Base-by-base conservation (phyloP, 1,140 invertebrate genomes). In the Brachionus sp. region DNA sequence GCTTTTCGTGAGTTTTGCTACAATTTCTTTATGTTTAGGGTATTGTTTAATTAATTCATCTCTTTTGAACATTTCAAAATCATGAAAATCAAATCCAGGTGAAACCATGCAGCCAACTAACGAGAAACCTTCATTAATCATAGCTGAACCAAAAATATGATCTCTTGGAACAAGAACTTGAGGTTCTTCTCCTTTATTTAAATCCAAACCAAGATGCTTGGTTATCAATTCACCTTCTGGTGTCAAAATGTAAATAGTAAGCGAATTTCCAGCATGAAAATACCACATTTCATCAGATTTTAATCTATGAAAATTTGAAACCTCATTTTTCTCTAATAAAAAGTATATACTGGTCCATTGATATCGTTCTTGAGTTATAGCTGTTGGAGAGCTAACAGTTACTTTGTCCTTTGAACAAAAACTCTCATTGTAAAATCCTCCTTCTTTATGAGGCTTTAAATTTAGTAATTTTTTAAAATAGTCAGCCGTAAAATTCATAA, bases 61-160 rank as follows among this genome's bases (percentile, higher is more conserved):
- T 33, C 66, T 35, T 70, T 70, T 42, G 66, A 70, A 35, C n/a
- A 70, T 25, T 53, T 53, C 50, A 53, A 53, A 53, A 53, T 53
- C 50, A n/a, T 53, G 12, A 53, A 23, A 53, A 53, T 53, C 50
- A 53, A 53, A 53, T 53, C 50, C 50, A 53, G 50, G 50, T 16
- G 50, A 53, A 53, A 53, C 50, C 50, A 53, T 53, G 50, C 50
- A 53, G 12, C 50, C 50, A 53, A 53, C 50, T n/a, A 53, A 16
- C n/a, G 50, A 23, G n/a, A 53, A 53, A 23, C 50, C 50, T 6
- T 53, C 50, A 23, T 16, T n/a, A 53, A 16, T 53, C 50, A 53
- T 53, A 53, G 50, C 12, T 16, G 50, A 53, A 53, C 50, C 50
- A 16, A 53, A 53, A 2, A 53, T 16, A 53, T 16, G 50, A 53